Base-by-base conservation (phyloP, 2,113 vertebrate species). In the Hydrolagus affinis region DNA sequence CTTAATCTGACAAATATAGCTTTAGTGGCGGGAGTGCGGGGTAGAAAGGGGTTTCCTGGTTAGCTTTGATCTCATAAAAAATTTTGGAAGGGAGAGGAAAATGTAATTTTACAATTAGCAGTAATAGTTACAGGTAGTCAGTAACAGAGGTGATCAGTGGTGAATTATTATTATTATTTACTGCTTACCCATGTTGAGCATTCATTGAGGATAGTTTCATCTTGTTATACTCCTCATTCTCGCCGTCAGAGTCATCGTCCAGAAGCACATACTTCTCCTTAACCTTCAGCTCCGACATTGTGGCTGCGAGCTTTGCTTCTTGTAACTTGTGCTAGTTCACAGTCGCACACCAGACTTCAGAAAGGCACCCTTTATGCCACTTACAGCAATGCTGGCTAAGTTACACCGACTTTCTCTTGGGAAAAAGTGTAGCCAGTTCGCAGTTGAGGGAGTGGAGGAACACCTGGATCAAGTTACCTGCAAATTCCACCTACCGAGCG, bases 381-480 rank as follows among this genome's bases (percentile, higher is more conserved):
- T 19, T 57, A 11, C 56, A 25, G 56, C 11, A 60, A 23, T 44
- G 57, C 11, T 12, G 12, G 17, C 17, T n/a, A 10, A 6, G 19
- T 3, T 11, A 23, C 10, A 10, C 30, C 4, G 17, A 14, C 17
- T 19, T 56, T 44, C 8, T 11, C 2, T 12, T 10, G 15, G 32
- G 4, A 59, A 9, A 19, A n/a, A 23, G 59, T 12, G 10, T 7
- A 21, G 9, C 70, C 70, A 70, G 4, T 57, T 57, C 21, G 17
- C n/a, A 44, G 44, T 44, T 44, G 44, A 15, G 12, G 19, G 15
- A 10, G 17, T 60, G 10, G 57, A 11, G 0, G 11, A 78, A 14
- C 10, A 60, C 62, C 76, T 25, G 76, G 56, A 25, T 25, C 76
- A 78, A 78, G 44, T 78, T 78, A 78, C 76, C 76, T 78, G 76